Evolutionary conservation across 2,888 invertebrate genomes (phyloP).

Genomic region (Drosophila subsilvestris): DNA sequence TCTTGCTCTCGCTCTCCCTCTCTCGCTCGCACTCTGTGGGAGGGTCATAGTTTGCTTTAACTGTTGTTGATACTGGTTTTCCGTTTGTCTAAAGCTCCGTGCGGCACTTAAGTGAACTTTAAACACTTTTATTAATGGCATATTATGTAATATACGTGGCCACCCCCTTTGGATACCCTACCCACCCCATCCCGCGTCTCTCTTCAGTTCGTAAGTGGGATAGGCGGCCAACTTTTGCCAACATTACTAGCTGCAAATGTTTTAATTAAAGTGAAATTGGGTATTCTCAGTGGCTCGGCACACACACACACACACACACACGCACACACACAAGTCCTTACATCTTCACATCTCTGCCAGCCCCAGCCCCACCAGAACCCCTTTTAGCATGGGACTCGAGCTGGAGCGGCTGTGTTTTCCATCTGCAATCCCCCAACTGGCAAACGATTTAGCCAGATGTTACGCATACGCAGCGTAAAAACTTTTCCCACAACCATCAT

Average conservation of each 20-base stretch:
- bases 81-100: constrained; percentile 79
- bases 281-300: constrained; percentile 72
- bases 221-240: constrained; percentile 60
- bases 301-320: neutral
- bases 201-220: constrained; percentile 19
- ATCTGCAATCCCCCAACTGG: constrained; percentile 38
- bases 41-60: constrained; percentile 68
- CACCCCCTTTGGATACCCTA: neutral
- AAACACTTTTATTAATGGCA: constrained; percentile 80
- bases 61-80: constrained; percentile 76
- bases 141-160: constrained; percentile 78
- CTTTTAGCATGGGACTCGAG: neutral
- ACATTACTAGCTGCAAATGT: constrained; percentile 79
- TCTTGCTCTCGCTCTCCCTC: neutral
- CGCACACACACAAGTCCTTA: constrained; percentile 35
- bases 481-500: constrained; percentile 58
- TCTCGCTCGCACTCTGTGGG: neutral
- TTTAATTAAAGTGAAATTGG: constrained; percentile 81
- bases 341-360: constrained; percentile 26
- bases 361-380: neutral
- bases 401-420: neutral
- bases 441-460: constrained; percentile 71
- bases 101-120: constrained; percentile 80
- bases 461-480: constrained; percentile 75
- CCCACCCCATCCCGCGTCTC: neutral